Conservation (phyloP, 2,113 vertebrate genomes). For the Pteruthius melanotis region DNA sequence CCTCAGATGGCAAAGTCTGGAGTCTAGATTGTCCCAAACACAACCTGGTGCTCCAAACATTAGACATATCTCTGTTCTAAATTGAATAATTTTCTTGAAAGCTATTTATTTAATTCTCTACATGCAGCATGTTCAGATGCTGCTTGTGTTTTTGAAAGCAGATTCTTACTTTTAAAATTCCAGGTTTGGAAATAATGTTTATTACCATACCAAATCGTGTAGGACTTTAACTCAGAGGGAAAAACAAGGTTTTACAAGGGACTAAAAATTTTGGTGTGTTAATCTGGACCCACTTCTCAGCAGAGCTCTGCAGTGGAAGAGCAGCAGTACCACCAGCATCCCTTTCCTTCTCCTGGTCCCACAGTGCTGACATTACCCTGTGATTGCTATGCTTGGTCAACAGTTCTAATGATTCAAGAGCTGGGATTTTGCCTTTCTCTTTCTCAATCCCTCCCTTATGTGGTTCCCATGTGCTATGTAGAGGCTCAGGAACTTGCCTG, state of each 20-base stretch:
- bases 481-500: background rate
- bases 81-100: background rate
- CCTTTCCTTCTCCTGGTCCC: background rate
- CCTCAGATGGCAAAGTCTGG: background rate
- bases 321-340: background rate
- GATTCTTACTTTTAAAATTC: constrained; percentile 24
- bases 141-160: background rate
- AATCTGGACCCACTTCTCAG: background rate
- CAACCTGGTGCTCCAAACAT: background rate
- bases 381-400: background rate
- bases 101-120: constrained; percentile 37
- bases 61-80: background rate
- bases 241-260: background rate
- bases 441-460: background rate
- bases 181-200: background rate
- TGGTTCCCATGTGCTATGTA: background rate
- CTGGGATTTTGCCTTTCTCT: background rate
- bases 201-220: background rate
- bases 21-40: fast-evolving
- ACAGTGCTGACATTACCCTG: background rate
- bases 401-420: background rate
- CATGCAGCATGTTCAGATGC: background rate
- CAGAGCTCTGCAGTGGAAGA: background rate
- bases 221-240: background rate
- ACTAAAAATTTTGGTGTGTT: background rate